Conservation (phyloP, 2,113 vertebrate species). For the Nipponia nippon region DNA sequence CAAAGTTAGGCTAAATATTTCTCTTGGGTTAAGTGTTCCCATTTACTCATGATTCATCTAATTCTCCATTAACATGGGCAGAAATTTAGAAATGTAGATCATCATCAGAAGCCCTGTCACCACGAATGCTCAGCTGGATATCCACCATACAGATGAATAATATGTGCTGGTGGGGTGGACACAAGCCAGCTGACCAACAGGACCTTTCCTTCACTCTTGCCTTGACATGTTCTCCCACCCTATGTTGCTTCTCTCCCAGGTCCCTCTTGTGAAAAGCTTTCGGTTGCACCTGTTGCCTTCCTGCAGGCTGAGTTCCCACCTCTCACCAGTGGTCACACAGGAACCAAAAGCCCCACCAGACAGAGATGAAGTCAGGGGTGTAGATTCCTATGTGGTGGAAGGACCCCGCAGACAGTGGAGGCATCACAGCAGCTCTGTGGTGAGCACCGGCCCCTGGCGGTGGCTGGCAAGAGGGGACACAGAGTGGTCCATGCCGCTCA, state of each 20-base stretch:
- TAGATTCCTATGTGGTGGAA: background rate
- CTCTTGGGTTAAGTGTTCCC: background rate
- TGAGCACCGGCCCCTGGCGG: fast-evolving
- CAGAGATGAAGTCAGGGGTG: background rate
- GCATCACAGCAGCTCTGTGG: background rate
- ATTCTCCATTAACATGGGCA: background rate
- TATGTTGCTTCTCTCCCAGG: fast-evolving
- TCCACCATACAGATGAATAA: background rate
- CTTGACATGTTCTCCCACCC: background rate
- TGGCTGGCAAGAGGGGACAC: background rate
- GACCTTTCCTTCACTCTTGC: background rate
- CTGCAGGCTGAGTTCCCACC: background rate
- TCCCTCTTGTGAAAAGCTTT: background rate
- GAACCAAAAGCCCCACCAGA: background rate
- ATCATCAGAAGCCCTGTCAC: background rate
- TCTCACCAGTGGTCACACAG: background rate
- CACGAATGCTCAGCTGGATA: background rate
- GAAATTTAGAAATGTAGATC: background rate
- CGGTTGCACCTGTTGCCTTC: fast-evolving
- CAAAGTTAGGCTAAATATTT: background rate
- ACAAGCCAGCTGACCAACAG: background rate
- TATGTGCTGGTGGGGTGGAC: background rate
- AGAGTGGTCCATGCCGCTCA: background rate
- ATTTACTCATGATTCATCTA: background rate
- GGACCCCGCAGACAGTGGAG: background rate